phyloP scores from a whole-genome alignment of 2,113 vertebrate species.

The Poicephalus meyeri region DNA sequence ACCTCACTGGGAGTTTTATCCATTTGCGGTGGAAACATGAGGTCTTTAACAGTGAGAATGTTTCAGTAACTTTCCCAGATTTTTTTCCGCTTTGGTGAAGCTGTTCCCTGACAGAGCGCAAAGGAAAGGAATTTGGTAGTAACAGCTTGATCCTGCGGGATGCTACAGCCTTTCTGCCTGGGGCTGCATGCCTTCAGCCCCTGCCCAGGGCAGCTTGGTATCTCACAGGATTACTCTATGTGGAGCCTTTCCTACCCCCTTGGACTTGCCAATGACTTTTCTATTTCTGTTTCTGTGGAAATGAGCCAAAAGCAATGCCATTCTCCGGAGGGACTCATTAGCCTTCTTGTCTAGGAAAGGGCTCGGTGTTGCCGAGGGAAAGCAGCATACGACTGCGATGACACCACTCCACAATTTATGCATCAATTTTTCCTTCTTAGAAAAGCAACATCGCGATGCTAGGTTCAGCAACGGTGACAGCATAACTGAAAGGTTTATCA shows the following conservation, averaged over 20 bases:
- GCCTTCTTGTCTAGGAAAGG: slow-evolving; percentile 15
- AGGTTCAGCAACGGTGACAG: background rate
- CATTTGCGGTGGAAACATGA: slow-evolving; percentile 36
- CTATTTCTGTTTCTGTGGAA: background rate
- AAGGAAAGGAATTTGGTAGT: slow-evolving; percentile 20
- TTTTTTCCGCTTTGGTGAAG: slow-evolving; percentile 50
- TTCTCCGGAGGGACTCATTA: background rate
- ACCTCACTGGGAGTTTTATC: slow-evolving; percentile 24
- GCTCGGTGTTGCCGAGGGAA: background rate
- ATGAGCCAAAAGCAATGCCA: background rate
- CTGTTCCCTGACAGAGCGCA: slow-evolving; percentile 41
- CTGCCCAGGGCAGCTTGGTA: background rate
- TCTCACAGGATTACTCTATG: background rate
- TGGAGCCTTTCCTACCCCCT: background rate
- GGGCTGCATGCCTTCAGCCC: background rate
- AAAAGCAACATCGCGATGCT: background rate
- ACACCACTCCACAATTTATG: background rate
- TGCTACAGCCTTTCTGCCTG: background rate
- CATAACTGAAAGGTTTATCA: background rate
- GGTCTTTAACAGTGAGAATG: slow-evolving; percentile 34
- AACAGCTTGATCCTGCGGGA: slow-evolving; percentile 1
- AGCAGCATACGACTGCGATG: background rate
- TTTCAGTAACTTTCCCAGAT: slow-evolving; percentile 49
- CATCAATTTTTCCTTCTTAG: background rate
- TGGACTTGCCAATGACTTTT: background rate